These are phyloP conservation scores for Diloba caeruleocephala DNA, from an alignment of 2,888 invertebrate genomes.

Conservation along the genomic window DNA sequence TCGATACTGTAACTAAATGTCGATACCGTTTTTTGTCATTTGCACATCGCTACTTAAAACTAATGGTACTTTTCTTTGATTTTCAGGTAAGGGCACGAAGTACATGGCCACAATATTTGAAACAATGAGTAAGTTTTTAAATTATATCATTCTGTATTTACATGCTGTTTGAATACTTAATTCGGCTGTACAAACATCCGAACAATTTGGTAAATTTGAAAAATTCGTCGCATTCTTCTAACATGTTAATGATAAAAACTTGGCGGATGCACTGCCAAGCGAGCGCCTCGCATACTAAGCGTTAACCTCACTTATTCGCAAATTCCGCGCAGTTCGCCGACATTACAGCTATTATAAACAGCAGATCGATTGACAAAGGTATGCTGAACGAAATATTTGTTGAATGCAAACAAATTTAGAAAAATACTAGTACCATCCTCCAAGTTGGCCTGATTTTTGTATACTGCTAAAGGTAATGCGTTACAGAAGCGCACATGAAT, in stretches of 20 bases:
- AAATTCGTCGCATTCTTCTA: conserved; percentile 7
- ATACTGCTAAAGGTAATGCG: too few species aligned
- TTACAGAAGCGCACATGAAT: too few species aligned
- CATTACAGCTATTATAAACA: conserved; percentile 35
- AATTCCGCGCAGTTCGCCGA: conserved; percentile 57
- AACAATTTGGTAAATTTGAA: not conserved
- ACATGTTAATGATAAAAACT: conserved; percentile 35
- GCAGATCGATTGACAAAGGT: conserved; percentile 35
- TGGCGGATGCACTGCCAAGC: conserved; percentile 53
- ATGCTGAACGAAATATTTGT: conserved; percentile 5
- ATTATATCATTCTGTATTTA: not conserved
- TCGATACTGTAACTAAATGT: too few species aligned
- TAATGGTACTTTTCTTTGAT: not conserved
- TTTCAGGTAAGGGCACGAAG: conserved; percentile 18
- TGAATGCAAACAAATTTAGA: conserved; percentile 33
- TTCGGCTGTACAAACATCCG: too few species aligned
- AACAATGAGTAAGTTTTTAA: conserved; percentile 12
- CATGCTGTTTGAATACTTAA: too few species aligned
- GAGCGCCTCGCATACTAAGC: conserved; percentile 47
- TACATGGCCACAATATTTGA: not conserved
- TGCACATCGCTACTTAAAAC: not conserved
- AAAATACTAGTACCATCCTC: not conserved
- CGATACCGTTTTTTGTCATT: not conserved
- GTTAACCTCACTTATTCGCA: conserved; percentile 47
- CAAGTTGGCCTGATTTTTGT: not conserved